These are phyloP conservation scores for Synergus japonicus DNA, from an alignment of 2,888 invertebrate species.

Conservation along the genomic window DNA sequence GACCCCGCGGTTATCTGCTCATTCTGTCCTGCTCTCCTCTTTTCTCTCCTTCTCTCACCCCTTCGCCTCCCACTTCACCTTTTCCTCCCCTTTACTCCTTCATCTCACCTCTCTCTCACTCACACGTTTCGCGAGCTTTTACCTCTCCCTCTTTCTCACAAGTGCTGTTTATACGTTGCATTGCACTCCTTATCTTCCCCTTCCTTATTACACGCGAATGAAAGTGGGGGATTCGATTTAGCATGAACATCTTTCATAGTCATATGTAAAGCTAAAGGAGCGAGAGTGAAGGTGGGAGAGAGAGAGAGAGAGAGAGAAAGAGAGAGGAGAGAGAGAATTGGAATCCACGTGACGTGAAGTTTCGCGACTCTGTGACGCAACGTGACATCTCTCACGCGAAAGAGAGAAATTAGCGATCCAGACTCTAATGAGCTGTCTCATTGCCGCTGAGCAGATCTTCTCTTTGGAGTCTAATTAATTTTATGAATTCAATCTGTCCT, in stretches of 20 bases:
- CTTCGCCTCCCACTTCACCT: conserved; percentile 43
- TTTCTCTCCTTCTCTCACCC: conserved; percentile 47
- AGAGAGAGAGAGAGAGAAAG: conserved; percentile 44
- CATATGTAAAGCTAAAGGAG: background rate
- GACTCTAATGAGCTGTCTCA: conserved; percentile 36
- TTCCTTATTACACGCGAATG: conserved; percentile 8
- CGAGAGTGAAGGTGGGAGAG: conserved; percentile 36
- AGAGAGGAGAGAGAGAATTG: background rate
- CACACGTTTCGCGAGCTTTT: conserved; percentile 19
- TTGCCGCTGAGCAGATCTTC: conserved; percentile 10
- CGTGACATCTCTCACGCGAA: conserved; percentile 66
- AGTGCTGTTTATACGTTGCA: background rate
- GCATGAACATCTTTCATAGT: conserved; percentile 6
- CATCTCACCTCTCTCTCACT: conserved; percentile 45
- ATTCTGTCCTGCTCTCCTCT: conserved; percentile 51
- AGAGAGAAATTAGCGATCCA: conserved; percentile 57
- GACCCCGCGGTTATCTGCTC: conserved; percentile 70
- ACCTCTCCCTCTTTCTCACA: conserved; percentile 33
- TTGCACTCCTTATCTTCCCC: conserved; percentile 29
- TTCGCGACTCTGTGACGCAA: conserved; percentile 59
- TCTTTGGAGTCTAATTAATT: conserved; percentile 31
- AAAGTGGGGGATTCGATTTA: background rate
- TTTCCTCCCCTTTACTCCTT: conserved; percentile 48
- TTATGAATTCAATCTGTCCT: conserved; percentile 24
- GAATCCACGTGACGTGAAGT: conserved; percentile 48